Evolutionary conservation across 1,140 invertebrate genomes (phyloP).

Genomic region (Maniola jurtina): DNA sequence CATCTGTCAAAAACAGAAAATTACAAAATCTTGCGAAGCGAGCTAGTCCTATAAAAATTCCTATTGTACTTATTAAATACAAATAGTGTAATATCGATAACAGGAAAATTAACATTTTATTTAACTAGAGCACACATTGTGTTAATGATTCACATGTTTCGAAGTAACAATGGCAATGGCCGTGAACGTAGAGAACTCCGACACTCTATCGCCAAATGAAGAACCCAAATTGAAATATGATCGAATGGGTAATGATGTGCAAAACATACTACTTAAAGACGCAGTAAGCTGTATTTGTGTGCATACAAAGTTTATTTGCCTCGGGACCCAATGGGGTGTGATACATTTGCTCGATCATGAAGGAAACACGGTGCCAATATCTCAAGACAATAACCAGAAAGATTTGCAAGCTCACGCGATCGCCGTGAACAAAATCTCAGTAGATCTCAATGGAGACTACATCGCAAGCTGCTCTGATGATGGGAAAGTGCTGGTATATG

Average conservation of each 20-base stretch:
- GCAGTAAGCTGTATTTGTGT: slow-evolving; percentile 94
- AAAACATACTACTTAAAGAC: slow-evolving; percentile 92
- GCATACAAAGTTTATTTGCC: slow-evolving; percentile 95
- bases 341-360: slow-evolving; percentile 95
- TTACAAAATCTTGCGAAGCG: too few relatives aligned
- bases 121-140: background rate
- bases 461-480: slow-evolving; percentile 96
- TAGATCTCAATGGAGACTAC: slow-evolving; percentile 94
- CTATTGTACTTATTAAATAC: too few relatives aligned
- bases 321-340: slow-evolving; percentile 94
- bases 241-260: slow-evolving; percentile 92
- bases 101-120: background rate
- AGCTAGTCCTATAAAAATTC: too few relatives aligned
- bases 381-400: slow-evolving; percentile 81
- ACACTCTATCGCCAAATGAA: slow-evolving; percentile 81
- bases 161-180: slow-evolving; percentile 42
- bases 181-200: slow-evolving; percentile 63
- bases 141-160: slow-evolving; percentile 2
- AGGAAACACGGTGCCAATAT: slow-evolving; percentile 87
- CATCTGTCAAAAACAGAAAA: too few relatives aligned
- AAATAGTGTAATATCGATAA: background rate
- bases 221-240: slow-evolving; percentile 97
- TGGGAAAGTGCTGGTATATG: slow-evolving; percentile 91
- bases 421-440: slow-evolving; percentile 95
- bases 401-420: slow-evolving; percentile 90